Base-by-base conservation (phyloP, 2,113 vertebrate genomes). In the Cynocephalus volans region DNA sequence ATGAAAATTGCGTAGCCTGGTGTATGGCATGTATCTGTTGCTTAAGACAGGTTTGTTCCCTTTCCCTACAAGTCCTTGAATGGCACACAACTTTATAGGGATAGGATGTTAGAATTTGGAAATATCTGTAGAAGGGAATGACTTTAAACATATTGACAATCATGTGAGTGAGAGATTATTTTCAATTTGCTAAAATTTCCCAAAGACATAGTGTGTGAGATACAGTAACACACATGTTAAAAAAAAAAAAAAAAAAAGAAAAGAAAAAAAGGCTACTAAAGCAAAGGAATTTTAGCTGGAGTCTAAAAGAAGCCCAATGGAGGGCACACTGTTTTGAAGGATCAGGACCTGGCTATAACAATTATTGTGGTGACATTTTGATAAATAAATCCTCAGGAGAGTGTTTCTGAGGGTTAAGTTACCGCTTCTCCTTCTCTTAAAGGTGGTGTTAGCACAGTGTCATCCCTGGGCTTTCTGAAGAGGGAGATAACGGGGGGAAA, bases 51-150 rank as follows among this genome's bases (percentile, higher is more conserved):
- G 13, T 69, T 86, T 79, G 1, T 82, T 58, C 1, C 4, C 21
- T 85, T 95, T 95, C 26, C 62, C 56, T 94, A 41, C 33, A 94
- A 75, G 60, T 48, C 73, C 54, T 80, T 56, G 70, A 95, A 24
- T 83, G 62, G 56, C 45, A 67, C 33, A 10, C 6, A 80, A 6
- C 67, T 64, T 70, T 58, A 26, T 62, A 13, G 33, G 31, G 48
- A 52, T 23, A 62, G 36, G 26, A 54, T 21, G 9, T 14, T 69
- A 93, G 73, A 79, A 70, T 65, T 84, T n/a, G 52, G n/a, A 79
- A 95, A 64, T 52, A 50, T 79, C 67, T 92, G 28, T 52, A 33
- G 58, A 65, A 45, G 21, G 19, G 54, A 60, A 52, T 90, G 33
- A 65, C 33, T 52, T 90, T 58, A 56, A 88, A 31, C 17, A n/a